phyloP scores from a whole-genome alignment of 2,888 invertebrate genomes.

The Brachylomia viminalis region DNA sequence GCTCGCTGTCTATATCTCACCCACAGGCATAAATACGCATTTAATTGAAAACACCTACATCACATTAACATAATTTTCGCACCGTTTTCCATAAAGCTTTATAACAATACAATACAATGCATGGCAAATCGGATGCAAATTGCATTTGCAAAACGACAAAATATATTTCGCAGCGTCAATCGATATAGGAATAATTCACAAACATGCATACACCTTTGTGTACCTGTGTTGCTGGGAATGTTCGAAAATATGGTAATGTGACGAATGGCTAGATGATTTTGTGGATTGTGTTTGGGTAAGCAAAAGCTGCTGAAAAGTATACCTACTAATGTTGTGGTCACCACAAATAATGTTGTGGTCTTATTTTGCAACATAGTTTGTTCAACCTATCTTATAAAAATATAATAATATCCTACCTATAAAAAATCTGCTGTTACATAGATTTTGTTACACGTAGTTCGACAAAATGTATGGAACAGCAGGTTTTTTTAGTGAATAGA shows the following conservation, averaged over 20 bases:
- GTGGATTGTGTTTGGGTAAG: neutral
- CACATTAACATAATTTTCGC: slow-evolving; percentile 14
- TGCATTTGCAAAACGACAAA: slow-evolving; percentile 69
- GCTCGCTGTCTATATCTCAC: no score
- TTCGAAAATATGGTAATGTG: neutral
- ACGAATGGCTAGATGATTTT: neutral
- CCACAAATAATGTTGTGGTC: no score
- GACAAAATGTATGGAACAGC: no score
- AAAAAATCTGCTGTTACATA: no score
- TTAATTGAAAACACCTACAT: neutral
- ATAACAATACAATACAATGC: slow-evolving; percentile 46
- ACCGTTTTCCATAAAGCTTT: slow-evolving; percentile 32
- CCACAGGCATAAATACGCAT: no score
- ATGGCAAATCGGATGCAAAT: slow-evolving; percentile 71
- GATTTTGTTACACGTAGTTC: no score
- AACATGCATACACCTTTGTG: slow-evolving; percentile 46
- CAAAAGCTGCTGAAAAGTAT: neutral
- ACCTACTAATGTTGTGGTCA: no score
- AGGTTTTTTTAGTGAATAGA: no score
- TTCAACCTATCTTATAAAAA: no score
- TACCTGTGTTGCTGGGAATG: slow-evolving; percentile 19
- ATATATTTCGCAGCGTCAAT: slow-evolving; percentile 65
- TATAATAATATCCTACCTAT: no score
- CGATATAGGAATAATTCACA: slow-evolving; percentile 58
- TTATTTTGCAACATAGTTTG: no score